Evolutionary conservation across 2,888 invertebrate genomes (phyloP).

Genomic region (Lacanobia oleracea): DNA sequence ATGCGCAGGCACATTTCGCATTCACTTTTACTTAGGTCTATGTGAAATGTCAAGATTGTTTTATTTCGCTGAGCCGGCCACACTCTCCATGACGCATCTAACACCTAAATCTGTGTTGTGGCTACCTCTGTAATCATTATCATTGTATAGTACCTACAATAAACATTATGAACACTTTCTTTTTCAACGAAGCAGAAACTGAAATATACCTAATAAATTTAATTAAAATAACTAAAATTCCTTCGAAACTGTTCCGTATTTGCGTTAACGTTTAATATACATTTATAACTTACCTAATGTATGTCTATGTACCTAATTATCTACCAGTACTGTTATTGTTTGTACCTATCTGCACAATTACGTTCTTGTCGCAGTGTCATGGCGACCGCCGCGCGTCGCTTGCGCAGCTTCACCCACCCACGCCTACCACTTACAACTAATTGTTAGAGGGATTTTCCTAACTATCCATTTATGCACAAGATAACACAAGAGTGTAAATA

Average conservation of each 20-base stretch:
- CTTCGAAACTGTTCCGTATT: slow-evolving; percentile 1
- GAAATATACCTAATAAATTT: slow-evolving; percentile 8
- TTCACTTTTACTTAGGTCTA: slow-evolving; percentile 14
- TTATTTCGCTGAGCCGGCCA: neutral
- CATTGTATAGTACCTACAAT: neutral
- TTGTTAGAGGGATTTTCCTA: slow-evolving; percentile 40
- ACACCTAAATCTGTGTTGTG: neutral
- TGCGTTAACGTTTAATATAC: neutral
- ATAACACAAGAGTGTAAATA: neutral
- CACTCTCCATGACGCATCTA: neutral
- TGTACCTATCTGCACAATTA: slow-evolving; percentile 3
- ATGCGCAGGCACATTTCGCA: neutral
- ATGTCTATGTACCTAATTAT: neutral
- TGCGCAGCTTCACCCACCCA: slow-evolving; percentile 31
- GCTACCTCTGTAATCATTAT: neutral
- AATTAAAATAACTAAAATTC: slow-evolving; percentile 48
- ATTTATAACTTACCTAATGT: neutral
- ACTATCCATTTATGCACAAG: slow-evolving; percentile 19
- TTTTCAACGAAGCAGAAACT: slow-evolving; percentile 14
- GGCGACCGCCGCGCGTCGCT: slow-evolving; percentile 16
- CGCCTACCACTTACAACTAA: slow-evolving; percentile 12
- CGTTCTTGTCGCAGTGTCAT: slow-evolving; percentile 10
- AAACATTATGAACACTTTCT: slow-evolving; percentile 8
- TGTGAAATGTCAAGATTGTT: neutral
- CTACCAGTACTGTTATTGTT: neutral